Percentiles rank a stretch among this genome's conserved stretches.
Evolutionary conservation across 2,113 vertebrate species (phyloP).

Genomic region (Hippoglossus stenolepis): DNA sequence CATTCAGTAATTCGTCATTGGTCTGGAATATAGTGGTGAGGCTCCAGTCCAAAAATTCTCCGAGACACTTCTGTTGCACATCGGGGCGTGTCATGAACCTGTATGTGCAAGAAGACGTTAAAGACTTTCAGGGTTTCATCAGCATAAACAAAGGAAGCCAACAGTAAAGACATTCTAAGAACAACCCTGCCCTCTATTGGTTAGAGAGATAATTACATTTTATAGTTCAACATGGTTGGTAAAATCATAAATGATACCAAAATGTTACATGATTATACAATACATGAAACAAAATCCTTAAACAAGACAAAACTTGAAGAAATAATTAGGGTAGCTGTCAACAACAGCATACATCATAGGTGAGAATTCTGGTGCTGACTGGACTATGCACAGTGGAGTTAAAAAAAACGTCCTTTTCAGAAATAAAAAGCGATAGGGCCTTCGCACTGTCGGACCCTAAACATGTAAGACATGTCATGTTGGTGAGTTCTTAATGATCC

Average conservation of each 20-base stretch:
- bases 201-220: neutral
- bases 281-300: neutral
- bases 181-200: constrained; percentile 68
- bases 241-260: too few relatives aligned
- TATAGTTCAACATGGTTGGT: neutral
- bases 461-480: too few relatives aligned
- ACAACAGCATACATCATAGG: too few relatives aligned
- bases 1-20: constrained; percentile 84
- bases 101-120: constrained; percentile 37
- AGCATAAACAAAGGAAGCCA: neutral
- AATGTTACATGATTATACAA: too few relatives aligned
- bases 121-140: neutral
- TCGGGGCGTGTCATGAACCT: constrained; percentile 96
- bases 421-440: too few relatives aligned
- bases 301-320: neutral
- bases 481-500: neutral
- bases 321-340: too few relatives aligned
- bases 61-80: constrained; percentile 89
- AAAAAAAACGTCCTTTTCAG: too few relatives aligned
- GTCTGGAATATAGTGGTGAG: constrained; percentile 85
- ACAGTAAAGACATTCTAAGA: neutral
- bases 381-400: too few relatives aligned
- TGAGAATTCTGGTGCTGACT: too few relatives aligned
- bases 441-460: too few relatives aligned
- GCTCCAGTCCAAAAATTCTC: constrained; percentile 93